Evolutionary conservation across 2,113 vertebrate species (phyloP).

Genomic region (Takifugu bimaculatus): DNA sequence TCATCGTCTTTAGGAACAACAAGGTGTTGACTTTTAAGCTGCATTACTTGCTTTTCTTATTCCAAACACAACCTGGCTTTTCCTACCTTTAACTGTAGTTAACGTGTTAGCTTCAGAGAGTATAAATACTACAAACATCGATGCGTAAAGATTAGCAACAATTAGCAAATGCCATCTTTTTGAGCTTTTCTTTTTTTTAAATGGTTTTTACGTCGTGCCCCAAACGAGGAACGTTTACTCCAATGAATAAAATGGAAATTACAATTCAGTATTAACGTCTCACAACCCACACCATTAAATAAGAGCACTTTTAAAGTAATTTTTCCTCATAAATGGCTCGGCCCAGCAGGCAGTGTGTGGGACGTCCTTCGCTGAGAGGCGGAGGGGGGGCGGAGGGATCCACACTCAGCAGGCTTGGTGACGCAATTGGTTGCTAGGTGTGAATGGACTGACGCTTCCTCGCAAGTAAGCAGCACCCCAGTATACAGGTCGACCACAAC

Average conservation of each 20-base stretch:
- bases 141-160: no score
- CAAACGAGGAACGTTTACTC: no score
- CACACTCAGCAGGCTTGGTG: constrained; percentile 43
- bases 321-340: neutral
- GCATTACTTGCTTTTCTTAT: no score
- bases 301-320: neutral
- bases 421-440: constrained; percentile 82
- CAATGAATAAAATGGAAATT: neutral
- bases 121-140: no score
- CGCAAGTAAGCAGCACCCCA: constrained; percentile 69
- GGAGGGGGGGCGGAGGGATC: constrained; percentile 45
- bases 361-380: constrained; percentile 34
- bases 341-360: constrained; percentile 9
- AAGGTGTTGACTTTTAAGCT: no score
- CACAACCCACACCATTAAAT: neutral
- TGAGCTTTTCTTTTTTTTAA: no score
- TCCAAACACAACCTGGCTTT: no score
- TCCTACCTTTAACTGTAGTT: no score
- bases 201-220: no score
- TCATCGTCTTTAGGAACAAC: no score
- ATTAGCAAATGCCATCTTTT: no score
- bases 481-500: constrained; percentile 75
- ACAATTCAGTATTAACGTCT: neutral
- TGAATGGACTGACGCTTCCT: constrained; percentile 73
- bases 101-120: no score